These are phyloP conservation scores for Peromyscus leucopus DNA, from an alignment of 2,113 vertebrate genomes.

Conservation along the genomic window DNA sequence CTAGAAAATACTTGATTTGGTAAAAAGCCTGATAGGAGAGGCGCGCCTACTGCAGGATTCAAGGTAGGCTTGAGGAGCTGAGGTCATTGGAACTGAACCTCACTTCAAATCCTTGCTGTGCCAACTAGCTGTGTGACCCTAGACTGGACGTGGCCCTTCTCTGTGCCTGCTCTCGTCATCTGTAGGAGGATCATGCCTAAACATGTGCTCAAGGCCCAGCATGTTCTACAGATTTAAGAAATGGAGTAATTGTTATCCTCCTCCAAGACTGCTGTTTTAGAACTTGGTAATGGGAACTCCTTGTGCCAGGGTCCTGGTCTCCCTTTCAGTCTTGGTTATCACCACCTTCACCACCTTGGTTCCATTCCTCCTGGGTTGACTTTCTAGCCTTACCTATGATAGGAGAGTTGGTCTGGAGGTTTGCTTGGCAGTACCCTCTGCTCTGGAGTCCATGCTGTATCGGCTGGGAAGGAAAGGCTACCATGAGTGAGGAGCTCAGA, in stretches of 20 bases:
- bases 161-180: not conserved
- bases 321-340: not conserved
- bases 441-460: not conserved
- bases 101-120: not conserved
- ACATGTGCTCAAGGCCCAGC: not conserved
- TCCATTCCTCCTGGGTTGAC: not conserved
- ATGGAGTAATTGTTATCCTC: not conserved
- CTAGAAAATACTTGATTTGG: not conserved
- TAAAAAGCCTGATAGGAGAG: not conserved
- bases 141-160: not conserved
- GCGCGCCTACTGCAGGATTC: not conserved
- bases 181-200: not conserved
- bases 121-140: slow-evolving; percentile 3
- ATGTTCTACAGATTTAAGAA: not conserved
- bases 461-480: not conserved
- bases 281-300: not conserved
- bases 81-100: not conserved
- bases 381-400: not conserved
- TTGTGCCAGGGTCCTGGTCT: not conserved
- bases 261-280: not conserved
- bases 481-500: not conserved
- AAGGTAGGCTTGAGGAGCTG: not conserved
- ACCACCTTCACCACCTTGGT: slow-evolving; percentile 21
- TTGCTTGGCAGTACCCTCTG: not conserved
- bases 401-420: not conserved